Percentiles rank a stretch among this genome's conserved stretches.
Evolutionary conservation across 2,888 invertebrate genomes (phyloP).

Genomic region (Drosophila rellima): DNA sequence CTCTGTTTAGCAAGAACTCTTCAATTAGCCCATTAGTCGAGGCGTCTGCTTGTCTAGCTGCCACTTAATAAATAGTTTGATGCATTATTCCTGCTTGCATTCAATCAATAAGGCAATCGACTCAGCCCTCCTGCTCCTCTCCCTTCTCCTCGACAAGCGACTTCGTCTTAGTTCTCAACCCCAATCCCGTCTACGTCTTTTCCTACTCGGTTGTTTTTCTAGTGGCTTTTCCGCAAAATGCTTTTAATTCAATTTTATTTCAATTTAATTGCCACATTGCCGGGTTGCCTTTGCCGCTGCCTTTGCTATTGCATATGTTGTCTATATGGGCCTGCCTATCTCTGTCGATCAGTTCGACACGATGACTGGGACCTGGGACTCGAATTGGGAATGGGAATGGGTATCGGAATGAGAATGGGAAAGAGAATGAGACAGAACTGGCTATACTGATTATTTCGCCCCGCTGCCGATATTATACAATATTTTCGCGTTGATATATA

Average conservation of each 20-base stretch:
- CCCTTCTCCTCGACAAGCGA: background rate
- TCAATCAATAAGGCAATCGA: slow-evolving; percentile 67
- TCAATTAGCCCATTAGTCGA: slow-evolving; percentile 61
- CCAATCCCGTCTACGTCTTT: background rate
- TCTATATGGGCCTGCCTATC: slow-evolving; percentile 65
- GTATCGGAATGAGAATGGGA: slow-evolving; percentile 29
- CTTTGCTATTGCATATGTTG: slow-evolving; percentile 47
- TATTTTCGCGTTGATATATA: slow-evolving; percentile 68
- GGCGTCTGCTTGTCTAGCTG: slow-evolving; percentile 67
- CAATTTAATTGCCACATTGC: slow-evolving; percentile 80
- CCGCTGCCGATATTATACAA: slow-evolving; percentile 67
- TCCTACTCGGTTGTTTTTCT: slow-evolving; percentile 46
- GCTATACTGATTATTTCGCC: slow-evolving; percentile 44
- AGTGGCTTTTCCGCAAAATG: slow-evolving; percentile 78
- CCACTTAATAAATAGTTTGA: slow-evolving; percentile 77
- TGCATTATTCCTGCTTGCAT: slow-evolving; percentile 71
- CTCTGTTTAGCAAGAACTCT: slow-evolving; percentile 8
- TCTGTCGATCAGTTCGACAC: slow-evolving; percentile 67
- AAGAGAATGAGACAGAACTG: slow-evolving; percentile 26
- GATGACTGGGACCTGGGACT: slow-evolving; percentile 51
- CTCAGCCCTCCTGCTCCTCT: slow-evolving; percentile 6
- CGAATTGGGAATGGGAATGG: slow-evolving; percentile 12
- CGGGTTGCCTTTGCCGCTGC: slow-evolving; percentile 28
- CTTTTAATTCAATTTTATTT: slow-evolving; percentile 81
- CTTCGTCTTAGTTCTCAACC: background rate